Percentiles rank a stretch among this genome's conserved stretches.
Conservation (phyloP, 2,113 vertebrate genomes). For the Phoxinus phoxinus region DNA sequence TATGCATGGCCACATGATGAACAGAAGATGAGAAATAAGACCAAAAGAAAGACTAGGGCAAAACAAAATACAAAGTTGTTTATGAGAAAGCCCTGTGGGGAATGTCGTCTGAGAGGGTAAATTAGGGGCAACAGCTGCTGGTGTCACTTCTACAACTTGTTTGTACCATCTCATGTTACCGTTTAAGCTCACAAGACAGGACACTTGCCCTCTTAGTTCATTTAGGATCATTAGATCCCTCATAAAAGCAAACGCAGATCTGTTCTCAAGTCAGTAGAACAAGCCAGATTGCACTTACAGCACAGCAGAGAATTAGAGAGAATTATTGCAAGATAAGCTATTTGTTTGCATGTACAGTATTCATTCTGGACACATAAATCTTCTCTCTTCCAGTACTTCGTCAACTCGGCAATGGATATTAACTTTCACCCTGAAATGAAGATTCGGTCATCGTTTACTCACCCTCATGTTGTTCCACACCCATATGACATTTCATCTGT, state of each 20-base stretch:
- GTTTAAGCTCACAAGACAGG: slow-evolving; percentile 53
- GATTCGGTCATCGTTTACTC: not conserved
- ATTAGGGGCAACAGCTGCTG: slow-evolving; percentile 68
- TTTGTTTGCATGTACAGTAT: not conserved
- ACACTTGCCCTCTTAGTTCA: slow-evolving; percentile 6
- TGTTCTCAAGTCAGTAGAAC: slow-evolving; percentile 20
- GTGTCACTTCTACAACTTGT: slow-evolving; percentile 71
- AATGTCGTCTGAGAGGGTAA: slow-evolving; percentile 33
- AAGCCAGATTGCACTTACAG: not conserved
- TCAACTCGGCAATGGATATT: not conserved
- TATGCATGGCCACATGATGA: not conserved
- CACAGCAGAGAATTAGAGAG: not conserved
- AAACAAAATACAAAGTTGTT: slow-evolving; percentile 45
- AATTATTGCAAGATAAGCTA: not conserved
- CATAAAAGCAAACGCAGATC: not conserved
- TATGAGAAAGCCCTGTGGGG: slow-evolving; percentile 25
- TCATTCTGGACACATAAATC: not conserved
- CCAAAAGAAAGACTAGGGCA: not conserved
- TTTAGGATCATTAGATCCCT: not conserved
- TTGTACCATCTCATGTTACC: slow-evolving; percentile 72
- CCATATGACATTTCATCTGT: not conserved
- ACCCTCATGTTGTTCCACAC: not conserved
- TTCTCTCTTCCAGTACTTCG: not conserved
- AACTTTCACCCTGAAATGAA: not conserved
- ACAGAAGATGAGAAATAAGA: slow-evolving; percentile 15